Base-by-base conservation (phyloP, 2,888 invertebrate genomes). In the Hydraecia micacea region DNA sequence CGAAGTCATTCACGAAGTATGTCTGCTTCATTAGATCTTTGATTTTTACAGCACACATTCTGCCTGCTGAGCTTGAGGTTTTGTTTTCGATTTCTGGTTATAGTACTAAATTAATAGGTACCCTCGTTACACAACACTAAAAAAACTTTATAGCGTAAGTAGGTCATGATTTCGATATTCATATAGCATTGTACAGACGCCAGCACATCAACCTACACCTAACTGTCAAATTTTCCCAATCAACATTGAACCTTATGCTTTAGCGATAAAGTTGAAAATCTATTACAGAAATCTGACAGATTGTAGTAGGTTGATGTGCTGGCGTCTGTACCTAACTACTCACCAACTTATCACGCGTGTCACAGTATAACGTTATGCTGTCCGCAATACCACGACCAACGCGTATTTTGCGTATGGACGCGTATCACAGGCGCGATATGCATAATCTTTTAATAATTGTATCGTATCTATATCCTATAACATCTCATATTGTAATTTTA, bases 401-500 rank as follows among this genome's bases (percentile, higher is more conserved):
- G 9, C 25, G 4, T 55, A 25, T 25, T 55, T 55, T 25, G 25
- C 52, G 52, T n/a, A 25, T 25, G 0, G 8, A 46, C 42, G 18
- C 32, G 18, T 58, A 58, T 25, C 21, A 42, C 11, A 67, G 42
- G 21, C 28, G 46, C 28, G 21, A 42, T 49, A 7, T 49, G 8
- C 2, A 25, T 32, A 25, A 25, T 36, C 6, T 25, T 63, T 11
- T 8, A 15, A 25, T 69, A 25, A 32, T 42, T 42, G 21, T 49
- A 32, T 3, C 32, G n/a, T 32, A 21, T 32, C 8, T 49, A 1
- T 42, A 72, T 49, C 18, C 15, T 25, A 15, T 66, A 55, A 39
- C 7, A 21, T 63, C 1, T 60, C 2, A n/a, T 36, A 36, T 69
- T 68, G 63, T 80, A 49, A 73, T 80, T 78, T 95, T 97, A 28